A percentile compares a stretch with the other conserved stretches of the same genome.
These are phyloP conservation scores for Rhinopithecus roxellana DNA, from an alignment of 2,113 vertebrate genomes.

Conservation along the genomic window DNA sequence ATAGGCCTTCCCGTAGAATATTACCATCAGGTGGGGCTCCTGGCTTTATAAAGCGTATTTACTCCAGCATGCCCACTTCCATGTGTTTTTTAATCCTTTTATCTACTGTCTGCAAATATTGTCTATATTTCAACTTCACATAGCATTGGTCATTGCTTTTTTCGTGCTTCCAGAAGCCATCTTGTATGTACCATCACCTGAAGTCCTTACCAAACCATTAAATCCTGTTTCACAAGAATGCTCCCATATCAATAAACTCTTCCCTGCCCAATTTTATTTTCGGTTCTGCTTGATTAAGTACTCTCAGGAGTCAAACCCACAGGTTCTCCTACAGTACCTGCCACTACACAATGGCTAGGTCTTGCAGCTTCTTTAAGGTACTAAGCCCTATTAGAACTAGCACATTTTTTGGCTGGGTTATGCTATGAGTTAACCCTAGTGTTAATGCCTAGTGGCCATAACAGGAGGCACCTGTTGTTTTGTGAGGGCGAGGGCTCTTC, in stretches of 20 bases:
- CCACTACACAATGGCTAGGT: not conserved
- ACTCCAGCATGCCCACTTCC: not conserved
- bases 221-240: not conserved
- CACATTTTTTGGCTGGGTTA: not conserved
- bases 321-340: not conserved
- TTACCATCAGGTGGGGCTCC: not conserved
- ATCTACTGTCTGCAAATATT: not conserved
- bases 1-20: not conserved
- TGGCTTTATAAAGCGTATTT: not conserved
- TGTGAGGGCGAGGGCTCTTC: not conserved
- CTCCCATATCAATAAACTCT: too few relatives aligned
- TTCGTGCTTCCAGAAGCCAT: not conserved
- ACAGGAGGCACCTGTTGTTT: not conserved
- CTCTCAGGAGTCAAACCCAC: not conserved
- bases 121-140: not conserved
- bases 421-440: not conserved
- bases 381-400: not conserved
- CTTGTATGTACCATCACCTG: not conserved
- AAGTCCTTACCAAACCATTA: not conserved
- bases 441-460: not conserved
- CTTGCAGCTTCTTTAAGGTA: not conserved
- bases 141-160: not conserved
- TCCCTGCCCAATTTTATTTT: not conserved
- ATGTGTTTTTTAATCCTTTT: not conserved
- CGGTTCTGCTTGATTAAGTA: not conserved